These are phyloP conservation scores for Brenthis daphne DNA, from an alignment of 2,888 invertebrate species.

Conservation along the genomic window DNA sequence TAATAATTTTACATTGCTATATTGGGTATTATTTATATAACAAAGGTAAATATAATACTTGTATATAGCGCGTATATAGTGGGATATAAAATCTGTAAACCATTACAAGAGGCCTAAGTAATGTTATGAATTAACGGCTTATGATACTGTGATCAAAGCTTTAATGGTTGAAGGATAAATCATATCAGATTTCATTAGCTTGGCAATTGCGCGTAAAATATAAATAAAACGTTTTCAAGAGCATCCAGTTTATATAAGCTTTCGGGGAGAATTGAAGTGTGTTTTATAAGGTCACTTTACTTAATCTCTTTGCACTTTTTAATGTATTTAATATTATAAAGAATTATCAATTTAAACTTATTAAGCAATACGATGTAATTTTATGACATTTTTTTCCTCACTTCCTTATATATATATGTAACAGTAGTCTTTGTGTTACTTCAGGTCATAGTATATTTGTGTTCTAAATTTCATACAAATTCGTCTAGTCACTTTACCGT, in stretches of 20 bases:
- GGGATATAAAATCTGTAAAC: slow-evolving; percentile 12
- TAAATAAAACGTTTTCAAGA: slow-evolving; percentile 27
- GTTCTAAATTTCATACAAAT: too few species aligned
- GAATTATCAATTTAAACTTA: too few species aligned
- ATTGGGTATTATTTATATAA: neutral
- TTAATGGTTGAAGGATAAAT: slow-evolving; percentile 33
- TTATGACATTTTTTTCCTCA: too few species aligned
- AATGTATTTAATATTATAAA: neutral
- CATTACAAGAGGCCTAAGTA: slow-evolving; percentile 8
- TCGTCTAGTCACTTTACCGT: too few species aligned
- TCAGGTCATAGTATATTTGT: too few species aligned
- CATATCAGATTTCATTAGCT: slow-evolving; percentile 32
- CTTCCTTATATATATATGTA: too few species aligned
- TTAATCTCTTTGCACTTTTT: neutral
- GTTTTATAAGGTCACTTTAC: neutral
- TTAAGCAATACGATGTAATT: too few species aligned
- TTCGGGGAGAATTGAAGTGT: slow-evolving; percentile 7
- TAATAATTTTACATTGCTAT: neutral
- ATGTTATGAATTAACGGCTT: slow-evolving; percentile 19
- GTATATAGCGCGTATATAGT: neutral
- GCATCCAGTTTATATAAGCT: slow-evolving; percentile 11
- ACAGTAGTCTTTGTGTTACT: too few species aligned
- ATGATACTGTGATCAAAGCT: slow-evolving; percentile 28
- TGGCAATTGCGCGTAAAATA: slow-evolving; percentile 31
- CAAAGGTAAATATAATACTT: neutral